Evolutionary conservation across 2,797 vertebrate species (phyloP).

Genomic region (Coranthus polyacanthus): DNA sequence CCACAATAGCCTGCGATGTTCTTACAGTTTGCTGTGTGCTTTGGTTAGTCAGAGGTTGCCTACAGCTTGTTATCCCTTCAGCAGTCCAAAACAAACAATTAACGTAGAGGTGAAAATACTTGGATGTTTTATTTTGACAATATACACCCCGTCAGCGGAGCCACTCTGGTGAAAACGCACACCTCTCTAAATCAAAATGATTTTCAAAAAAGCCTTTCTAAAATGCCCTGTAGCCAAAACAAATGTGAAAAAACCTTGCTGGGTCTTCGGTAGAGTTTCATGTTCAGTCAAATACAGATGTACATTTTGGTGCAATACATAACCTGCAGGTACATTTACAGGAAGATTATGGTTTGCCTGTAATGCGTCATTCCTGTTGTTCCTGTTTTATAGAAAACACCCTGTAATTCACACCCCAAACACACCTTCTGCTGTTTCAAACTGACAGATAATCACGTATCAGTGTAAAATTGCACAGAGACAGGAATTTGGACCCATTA

Average conservation of each 20-base stretch:
- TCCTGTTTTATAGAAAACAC: conserved; percentile 66
- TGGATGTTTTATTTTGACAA: not conserved
- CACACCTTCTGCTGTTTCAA: conserved; percentile 38
- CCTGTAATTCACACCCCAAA: conserved; percentile 45
- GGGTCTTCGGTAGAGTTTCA: not conserved
- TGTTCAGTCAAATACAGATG: not conserved
- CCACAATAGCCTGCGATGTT: too few species aligned
- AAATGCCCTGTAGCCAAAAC: too few species aligned
- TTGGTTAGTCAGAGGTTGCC: too few species aligned
- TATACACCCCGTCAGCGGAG: too few species aligned
- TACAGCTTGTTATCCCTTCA: too few species aligned
- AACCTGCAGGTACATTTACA: not conserved
- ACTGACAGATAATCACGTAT: not conserved
- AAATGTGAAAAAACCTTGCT: too few species aligned
- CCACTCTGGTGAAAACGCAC: not conserved
- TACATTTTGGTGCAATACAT: not conserved
- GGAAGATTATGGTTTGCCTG: conserved; percentile 14
- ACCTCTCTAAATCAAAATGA: not conserved
- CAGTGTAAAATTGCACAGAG: not conserved
- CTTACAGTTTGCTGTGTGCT: too few species aligned
- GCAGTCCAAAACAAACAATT: not conserved
- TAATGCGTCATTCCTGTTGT: conserved; percentile 11
- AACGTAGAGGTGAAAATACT: not conserved
- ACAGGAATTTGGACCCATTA: conserved; percentile 9
- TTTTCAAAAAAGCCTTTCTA: not conserved